Base-by-base conservation (phyloP, 2,888 invertebrate species). In the Spilosoma lubricipeda region DNA sequence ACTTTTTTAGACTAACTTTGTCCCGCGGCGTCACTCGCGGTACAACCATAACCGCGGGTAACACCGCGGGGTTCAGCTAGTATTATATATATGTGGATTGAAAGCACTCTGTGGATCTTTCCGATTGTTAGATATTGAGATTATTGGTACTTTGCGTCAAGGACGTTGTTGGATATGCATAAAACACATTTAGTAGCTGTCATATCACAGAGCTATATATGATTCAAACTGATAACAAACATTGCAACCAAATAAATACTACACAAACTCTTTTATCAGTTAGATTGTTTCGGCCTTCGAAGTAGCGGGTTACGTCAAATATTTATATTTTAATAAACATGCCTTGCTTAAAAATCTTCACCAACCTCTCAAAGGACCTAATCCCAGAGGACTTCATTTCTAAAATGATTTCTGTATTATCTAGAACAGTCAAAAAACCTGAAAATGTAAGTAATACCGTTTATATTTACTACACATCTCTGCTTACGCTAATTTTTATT, bases 301-400 rank as follows among this genome's bases (percentile, higher is more conserved):
- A 52, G 23, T 52, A 52, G 52, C 52, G 23, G 9, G 52, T 23
- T 52, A 23, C 48, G 23, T 23, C 23, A 23, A 52, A 23, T 52
- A 23, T 23, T 20, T 20, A 20, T 48, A 18, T 5, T 20, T 20
- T 20, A 36, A 36, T 1, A 36, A 83, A 81, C 73, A 94, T 94
- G 94, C 94, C 94, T 73, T 90, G 90, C 67, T 81, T 94, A 63
- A 93, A 88, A 77, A 90, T 94, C 33, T 80, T 92, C 3, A 94
- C 94, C 0, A 94, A 93, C 77, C 63, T 94, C 3, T 82, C 90
- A 0, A 90, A 80, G 56, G 86, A 73, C 7, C 83, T 87, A n/a
- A 89, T 94, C 9, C 93, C 94, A 0, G 82, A 78, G 20, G 89
- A 91, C 81, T 93, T 94, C 72, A 85, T 90, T 0, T 80, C 84